Evolutionary conservation across 2,113 vertebrate genomes (phyloP).

Genomic region (Scomber japonicus): DNA sequence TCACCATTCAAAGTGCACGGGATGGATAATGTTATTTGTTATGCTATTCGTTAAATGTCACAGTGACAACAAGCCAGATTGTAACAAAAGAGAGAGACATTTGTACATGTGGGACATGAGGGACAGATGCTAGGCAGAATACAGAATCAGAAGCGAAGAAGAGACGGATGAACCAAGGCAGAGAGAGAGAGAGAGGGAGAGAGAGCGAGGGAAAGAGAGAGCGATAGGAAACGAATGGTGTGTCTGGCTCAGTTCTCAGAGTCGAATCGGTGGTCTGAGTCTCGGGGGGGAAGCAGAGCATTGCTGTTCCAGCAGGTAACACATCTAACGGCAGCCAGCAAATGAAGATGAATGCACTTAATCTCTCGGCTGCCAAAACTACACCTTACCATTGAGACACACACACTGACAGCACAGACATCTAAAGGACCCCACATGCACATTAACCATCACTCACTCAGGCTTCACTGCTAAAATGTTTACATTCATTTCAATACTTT

Average conservation of each 20-base stretch:
- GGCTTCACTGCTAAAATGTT: constrained; percentile 17
- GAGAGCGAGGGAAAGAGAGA: constrained; percentile 25
- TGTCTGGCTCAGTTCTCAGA: constrained; percentile 52
- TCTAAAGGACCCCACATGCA: constrained; percentile 14
- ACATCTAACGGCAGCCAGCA: constrained; percentile 42
- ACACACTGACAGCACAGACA: constrained; percentile 5
- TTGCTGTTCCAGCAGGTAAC: constrained; percentile 73
- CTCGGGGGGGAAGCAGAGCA: constrained; percentile 59
- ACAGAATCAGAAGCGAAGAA: constrained; percentile 29
- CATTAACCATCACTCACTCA: constrained; percentile 32
- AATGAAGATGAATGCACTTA: constrained; percentile 82
- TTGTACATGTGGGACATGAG: constrained; percentile 54
- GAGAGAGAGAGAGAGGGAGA: constrained; percentile 24
- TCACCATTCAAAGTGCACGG: constrained; percentile 55
- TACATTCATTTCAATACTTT: constrained; percentile 6
- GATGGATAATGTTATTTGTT: constrained; percentile 46
- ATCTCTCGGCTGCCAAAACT: constrained; percentile 70
- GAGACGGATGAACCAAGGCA: constrained; percentile 10
- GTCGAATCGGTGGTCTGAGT: constrained; percentile 51
- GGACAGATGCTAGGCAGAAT: constrained; percentile 51
- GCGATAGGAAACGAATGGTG: constrained; percentile 16
- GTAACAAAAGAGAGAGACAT: constrained; percentile 62
- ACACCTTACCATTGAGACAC: constrained; percentile 47
- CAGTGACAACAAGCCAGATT: constrained; percentile 56
- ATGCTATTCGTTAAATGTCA: constrained; percentile 73